Evolutionary conservation across 30 jellyfish, hydroid and myxozoan genomes (phyloP).

Genomic region (Catostylus mosaicus): DNA sequence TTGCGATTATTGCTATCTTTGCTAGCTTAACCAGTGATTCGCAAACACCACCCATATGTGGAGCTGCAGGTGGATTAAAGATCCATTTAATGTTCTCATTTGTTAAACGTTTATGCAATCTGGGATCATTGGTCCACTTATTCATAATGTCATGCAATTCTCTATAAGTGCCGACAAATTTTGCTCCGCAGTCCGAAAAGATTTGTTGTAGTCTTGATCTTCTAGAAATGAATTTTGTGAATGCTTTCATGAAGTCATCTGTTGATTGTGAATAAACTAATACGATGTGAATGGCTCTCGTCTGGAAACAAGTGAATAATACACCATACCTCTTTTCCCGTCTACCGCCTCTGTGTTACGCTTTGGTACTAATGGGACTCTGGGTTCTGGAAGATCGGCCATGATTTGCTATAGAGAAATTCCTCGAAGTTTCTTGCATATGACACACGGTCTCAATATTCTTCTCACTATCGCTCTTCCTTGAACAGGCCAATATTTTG

Average conservation of each 20-base stretch:
- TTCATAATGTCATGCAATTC: conserved; percentile 17
- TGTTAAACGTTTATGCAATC: conserved; percentile 12
- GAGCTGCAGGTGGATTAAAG: conserved; percentile 58
- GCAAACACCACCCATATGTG: conserved; percentile 54
- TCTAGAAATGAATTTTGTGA: conserved; percentile 33
- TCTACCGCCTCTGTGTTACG: conserved; percentile 28
- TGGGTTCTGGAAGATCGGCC: conserved; percentile 48
- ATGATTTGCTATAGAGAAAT: conserved; percentile 31
- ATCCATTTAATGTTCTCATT: conserved; percentile 37
- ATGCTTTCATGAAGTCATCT: conserved; percentile 33
- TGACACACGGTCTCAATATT: conserved; percentile 22
- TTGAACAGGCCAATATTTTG: conserved; percentile 38
- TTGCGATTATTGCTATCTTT: conserved; percentile 36
- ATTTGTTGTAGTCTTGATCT: conserved; percentile 33
- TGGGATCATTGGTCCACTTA: conserved; percentile 20
- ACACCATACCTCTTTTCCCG: conserved; percentile 42
- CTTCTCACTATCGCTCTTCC: conserved; percentile 36
- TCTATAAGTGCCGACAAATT: conserved; percentile 2
- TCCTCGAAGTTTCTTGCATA: conserved; percentile 40
- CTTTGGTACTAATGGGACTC: conserved; percentile 34
- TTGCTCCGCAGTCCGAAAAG: conserved; percentile 33
- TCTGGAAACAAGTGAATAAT: conserved; percentile 47
- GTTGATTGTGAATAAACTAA: conserved; percentile 27
- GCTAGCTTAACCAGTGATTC: conserved; percentile 35
- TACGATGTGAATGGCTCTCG: conserved; percentile 54